Evolutionary conservation across 2,888 invertebrate species (phyloP).

Genomic region (Trichopoda pennipes): DNA sequence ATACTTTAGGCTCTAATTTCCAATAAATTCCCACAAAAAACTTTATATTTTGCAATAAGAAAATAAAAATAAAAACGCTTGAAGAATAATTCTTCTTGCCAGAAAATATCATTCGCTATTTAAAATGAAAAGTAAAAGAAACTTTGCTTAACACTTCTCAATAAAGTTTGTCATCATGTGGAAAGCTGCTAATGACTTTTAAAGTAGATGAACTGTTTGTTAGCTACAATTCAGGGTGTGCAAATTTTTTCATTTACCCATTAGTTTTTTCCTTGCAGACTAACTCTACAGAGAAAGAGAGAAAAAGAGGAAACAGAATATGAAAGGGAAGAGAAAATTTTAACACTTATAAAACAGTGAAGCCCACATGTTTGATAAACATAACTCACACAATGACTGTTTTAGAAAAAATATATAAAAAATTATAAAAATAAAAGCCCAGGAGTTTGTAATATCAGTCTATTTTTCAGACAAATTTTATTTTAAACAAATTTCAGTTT

Average conservation of each 20-base stretch:
- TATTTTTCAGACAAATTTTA: no score
- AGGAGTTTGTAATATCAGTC: neutral
- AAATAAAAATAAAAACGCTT: no score
- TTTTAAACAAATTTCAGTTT: no score
- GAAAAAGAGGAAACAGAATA: neutral
- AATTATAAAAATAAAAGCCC: no score
- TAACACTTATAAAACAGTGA: constrained; percentile 31
- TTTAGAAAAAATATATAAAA: neutral
- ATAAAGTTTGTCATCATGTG: constrained; percentile 65
- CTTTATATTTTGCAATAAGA: neutral
- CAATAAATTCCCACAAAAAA: neutral
- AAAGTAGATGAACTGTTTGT: constrained; percentile 70
- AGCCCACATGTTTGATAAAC: constrained; percentile 52
- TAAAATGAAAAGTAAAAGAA: constrained; percentile 1
- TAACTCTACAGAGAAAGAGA: neutral
- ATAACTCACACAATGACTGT: constrained; percentile 56
- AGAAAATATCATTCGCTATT: neutral
- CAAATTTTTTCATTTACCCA: neutral
- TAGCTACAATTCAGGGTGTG: constrained; percentile 9
- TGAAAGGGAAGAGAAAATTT: constrained; percentile 10
- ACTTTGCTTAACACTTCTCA: constrained; percentile 28
- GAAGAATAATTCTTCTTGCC: no score
- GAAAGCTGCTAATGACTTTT: constrained; percentile 79
- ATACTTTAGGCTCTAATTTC: no score
- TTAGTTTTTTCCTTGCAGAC: neutral